These are phyloP conservation scores for Cyphomyrus plagiostoma DNA, from an alignment of 2,113 vertebrate genomes.

Conservation along the genomic window DNA sequence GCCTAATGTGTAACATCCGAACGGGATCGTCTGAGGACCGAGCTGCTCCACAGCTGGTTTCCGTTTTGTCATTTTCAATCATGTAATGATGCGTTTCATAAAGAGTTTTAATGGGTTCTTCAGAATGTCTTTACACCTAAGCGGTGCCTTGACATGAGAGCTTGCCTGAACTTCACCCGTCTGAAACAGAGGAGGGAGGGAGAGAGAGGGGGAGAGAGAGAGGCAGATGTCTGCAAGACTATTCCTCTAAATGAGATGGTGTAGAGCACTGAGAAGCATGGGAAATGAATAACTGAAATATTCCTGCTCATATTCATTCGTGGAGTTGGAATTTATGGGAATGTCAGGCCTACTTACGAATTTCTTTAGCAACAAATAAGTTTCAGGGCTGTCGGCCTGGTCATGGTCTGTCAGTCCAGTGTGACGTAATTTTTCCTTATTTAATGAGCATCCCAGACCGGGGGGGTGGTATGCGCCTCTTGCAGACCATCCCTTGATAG, in stretches of 20 bases:
- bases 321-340: slow-evolving; percentile 4
- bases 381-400: neutral
- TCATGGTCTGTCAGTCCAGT: neutral
- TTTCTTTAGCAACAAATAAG: slow-evolving; percentile 11
- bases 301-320: neutral
- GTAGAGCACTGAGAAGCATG: neutral
- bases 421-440: neutral
- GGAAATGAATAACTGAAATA: neutral
- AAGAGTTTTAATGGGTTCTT: slow-evolving; percentile 1
- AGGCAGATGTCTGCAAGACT: neutral
- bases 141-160: neutral
- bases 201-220: neutral
- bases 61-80: slow-evolving; percentile 3
- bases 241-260: neutral
- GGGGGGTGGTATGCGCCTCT: neutral
- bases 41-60: slow-evolving; percentile 5
- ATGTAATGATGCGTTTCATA: neutral
- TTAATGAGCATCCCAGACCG: neutral
- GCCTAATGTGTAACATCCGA: slow-evolving; percentile 4
- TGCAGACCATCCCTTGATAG: neutral
- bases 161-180: neutral
- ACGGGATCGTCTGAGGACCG: neutral
- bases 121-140: neutral
- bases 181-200: neutral
- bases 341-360: slow-evolving; percentile 1